Percentiles rank a stretch among this genome's conserved stretches.
phyloP scores from a whole-genome alignment of 2,797 vertebrate species.

The Thamnophis elegans region DNA sequence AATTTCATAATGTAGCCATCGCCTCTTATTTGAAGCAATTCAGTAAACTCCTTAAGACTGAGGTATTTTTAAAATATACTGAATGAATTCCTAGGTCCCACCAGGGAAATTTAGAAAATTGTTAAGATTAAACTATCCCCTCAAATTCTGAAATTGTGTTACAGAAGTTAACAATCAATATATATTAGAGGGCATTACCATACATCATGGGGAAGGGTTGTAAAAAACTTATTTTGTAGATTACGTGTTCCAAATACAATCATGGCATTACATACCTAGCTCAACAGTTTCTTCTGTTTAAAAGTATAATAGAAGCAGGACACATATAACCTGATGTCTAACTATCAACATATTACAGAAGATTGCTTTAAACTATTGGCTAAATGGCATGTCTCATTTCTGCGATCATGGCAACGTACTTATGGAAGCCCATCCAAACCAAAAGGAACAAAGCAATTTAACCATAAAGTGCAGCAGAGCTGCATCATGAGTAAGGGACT shows the following conservation, averaged over 20 bases:
- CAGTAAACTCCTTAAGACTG: constrained; percentile 6
- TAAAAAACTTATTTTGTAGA: neutral
- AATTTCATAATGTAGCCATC: neutral
- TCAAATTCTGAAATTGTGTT: neutral
- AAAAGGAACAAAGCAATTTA: neutral
- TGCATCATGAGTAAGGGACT: neutral
- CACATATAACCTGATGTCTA: neutral
- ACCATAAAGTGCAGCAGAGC: neutral
- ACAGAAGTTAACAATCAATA: neutral
- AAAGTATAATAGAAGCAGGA: neutral
- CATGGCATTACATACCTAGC: neutral
- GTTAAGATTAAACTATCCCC: neutral
- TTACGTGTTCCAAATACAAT: neutral
- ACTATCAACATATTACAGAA: neutral
- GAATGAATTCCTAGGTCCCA: neutral
- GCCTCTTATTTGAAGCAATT: neutral
- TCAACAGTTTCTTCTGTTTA: neutral
- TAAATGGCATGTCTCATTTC: neutral
- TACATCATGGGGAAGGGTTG: neutral
- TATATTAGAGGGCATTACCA: neutral
- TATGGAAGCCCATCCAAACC: neutral
- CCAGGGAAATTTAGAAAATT: neutral
- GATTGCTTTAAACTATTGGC: neutral
- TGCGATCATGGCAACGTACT: neutral
- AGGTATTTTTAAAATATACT: neutral